Conservation (phyloP, 92 coral and sea anemone species). For the Siderastrea siderea region DNA sequence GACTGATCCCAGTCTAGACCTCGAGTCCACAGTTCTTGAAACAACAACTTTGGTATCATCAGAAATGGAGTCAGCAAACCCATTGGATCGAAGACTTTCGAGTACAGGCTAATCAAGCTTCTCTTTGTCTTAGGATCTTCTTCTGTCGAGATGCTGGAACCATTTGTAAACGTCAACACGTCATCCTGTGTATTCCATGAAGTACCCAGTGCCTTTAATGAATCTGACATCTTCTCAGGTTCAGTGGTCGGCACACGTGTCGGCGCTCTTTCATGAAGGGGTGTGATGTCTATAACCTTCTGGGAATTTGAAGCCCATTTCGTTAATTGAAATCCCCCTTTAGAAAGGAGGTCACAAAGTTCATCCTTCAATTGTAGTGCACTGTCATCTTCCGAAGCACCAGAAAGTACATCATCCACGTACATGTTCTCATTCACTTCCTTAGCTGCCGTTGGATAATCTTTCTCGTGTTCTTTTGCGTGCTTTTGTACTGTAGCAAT, state of each 20-base stretch:
- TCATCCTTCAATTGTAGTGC: not conserved
- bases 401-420: slow-evolving; percentile 22
- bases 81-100: slow-evolving; percentile 34
- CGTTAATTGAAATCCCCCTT: no score
- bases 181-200: not conserved
- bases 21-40: slow-evolving; percentile 38
- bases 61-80: slow-evolving; percentile 41
- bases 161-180: not conserved
- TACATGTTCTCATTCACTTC: slow-evolving; percentile 47
- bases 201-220: not conserved
- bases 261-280: not conserved
- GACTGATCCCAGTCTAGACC: slow-evolving; percentile 45
- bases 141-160: not conserved
- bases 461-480: not conserved
- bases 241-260: not conserved
- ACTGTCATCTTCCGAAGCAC: slow-evolving; percentile 12
- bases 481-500: slow-evolving; percentile 44
- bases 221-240: not conserved
- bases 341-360: no score
- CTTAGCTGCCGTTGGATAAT: slow-evolving; percentile 22
- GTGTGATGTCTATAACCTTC: not conserved
- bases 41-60: slow-evolving; percentile 28
- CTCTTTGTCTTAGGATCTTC: slow-evolving; percentile 23
- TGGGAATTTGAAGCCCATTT: no score
- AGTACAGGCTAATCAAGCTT: slow-evolving; percentile 34